Evolutionary conservation across 2,888 invertebrate genomes (phyloP), one percentile per base, ranked within the genome.

Genomic region (Thereva unica): DNA sequence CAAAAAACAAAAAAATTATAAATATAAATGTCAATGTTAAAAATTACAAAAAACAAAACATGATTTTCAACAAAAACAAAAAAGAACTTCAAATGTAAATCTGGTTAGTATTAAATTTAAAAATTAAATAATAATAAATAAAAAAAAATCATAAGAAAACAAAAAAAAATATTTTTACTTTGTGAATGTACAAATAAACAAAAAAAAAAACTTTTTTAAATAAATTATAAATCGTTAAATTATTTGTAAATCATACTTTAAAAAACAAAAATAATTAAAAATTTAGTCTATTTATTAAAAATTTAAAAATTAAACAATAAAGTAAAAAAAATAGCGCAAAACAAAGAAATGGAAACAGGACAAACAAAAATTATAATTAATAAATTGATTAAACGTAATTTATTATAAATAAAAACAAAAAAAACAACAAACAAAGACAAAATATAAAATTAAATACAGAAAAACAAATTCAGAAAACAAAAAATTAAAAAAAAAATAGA

Each of bases 211-310:
- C 57, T 57, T 61, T 61, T 61, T 50, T 61, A 61, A 69, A 69
- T 67, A 23, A 23, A 23, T 23, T 23, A 23, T 45, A 67, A 67
- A 67, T 63, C 67, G 65, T 68, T 71, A 68, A 70, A 38, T 61
- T 53, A 44, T 53, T 63, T 54, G 53, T 52, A 63, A 61, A 61
- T 54, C 47, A 47, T 61, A 52, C 45, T 50, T 57, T 50, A 45
- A 42, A 52, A 52, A n/a, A n/a, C n/a, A n/a, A 57, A 40, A 23
- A 23, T 23, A 23, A 23, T 23, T 23, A 23, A 23, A 23, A 23
- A 23, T 23, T 66, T 56, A 66, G 59, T 47, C 41, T 57, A 57
- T 45, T 57, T 57, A 57, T 42, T 53, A 50, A 50, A 53, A 57
- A 34, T 57, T 35, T 35, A 47, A 57, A 57, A 23, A 42, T 38